phyloP scores from a whole-genome alignment of 2,888 invertebrate genomes.

The Leptopterna dolabrata region DNA sequence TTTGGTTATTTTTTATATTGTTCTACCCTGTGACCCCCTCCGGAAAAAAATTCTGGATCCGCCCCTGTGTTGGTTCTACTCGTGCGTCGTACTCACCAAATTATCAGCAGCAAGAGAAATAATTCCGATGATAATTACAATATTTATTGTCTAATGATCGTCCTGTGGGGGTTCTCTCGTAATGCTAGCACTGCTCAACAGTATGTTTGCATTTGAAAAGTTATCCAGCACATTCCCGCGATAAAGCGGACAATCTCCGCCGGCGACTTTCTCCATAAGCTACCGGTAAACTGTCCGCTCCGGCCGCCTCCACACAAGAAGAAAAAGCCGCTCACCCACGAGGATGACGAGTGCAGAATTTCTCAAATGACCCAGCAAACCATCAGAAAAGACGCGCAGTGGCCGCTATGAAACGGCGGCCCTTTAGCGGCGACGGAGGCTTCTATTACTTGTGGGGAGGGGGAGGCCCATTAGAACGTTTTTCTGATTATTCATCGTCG shows the following conservation, averaged over 20 bases:
- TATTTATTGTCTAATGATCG: too few species aligned
- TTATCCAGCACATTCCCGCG: background rate
- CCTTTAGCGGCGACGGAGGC: background rate
- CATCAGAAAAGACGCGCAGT: slow-evolving; percentile 9
- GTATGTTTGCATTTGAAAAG: background rate
- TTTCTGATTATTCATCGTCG: slow-evolving; percentile 49
- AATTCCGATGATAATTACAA: too few species aligned
- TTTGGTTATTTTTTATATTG: too few species aligned
- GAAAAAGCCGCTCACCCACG: slow-evolving; percentile 37
- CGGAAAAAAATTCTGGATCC: too few species aligned
- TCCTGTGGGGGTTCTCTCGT: too few species aligned
- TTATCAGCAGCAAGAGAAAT: too few species aligned
- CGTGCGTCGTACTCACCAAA: too few species aligned
- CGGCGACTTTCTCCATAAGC: background rate
- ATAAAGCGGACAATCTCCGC: background rate
- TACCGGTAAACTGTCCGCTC: background rate
- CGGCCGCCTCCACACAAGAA: background rate
- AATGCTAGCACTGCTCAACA: too few species aligned
- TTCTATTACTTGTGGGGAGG: background rate
- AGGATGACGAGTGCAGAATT: slow-evolving; percentile 44
- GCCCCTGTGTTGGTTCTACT: too few species aligned
- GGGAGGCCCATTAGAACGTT: slow-evolving; percentile 25
- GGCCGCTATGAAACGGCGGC: background rate
- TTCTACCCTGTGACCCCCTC: too few species aligned
- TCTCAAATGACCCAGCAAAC: slow-evolving; percentile 45